Conservation (phyloP, 2,888 invertebrate species). For the Drymonia ruficornis region DNA sequence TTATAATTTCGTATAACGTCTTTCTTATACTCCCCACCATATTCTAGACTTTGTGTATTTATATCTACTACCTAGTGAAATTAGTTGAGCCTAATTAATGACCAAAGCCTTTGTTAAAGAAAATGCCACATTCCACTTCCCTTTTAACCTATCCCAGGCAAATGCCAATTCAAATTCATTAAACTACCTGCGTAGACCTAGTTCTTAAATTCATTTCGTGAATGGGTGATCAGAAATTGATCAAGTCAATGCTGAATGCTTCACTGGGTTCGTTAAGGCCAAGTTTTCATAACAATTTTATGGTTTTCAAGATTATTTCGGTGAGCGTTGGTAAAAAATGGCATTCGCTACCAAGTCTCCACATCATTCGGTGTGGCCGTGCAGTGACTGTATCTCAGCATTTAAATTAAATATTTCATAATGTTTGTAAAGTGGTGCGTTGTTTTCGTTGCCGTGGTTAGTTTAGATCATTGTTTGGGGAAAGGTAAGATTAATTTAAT, state of each 20-base stretch:
- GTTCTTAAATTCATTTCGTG: constrained; percentile 9
- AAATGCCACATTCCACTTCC: too few relatives aligned
- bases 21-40: too few relatives aligned
- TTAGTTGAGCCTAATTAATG: too few relatives aligned
- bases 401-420: constrained; percentile 22
- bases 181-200: constrained; percentile 1
- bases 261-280: constrained; percentile 27
- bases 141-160: too few relatives aligned
- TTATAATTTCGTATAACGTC: too few relatives aligned
- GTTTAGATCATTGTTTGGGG: constrained; percentile 22
- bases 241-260: constrained; percentile 25
- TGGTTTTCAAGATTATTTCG: constrained; percentile 34
- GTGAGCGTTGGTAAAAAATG: constrained; percentile 32
- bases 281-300: constrained; percentile 34
- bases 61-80: too few relatives aligned
- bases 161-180: background rate
- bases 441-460: constrained; percentile 18
- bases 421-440: constrained; percentile 28
- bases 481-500: constrained; percentile 27
- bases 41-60: too few relatives aligned
- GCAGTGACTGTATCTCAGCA: constrained; percentile 17
- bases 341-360: constrained; percentile 40
- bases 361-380: constrained; percentile 25
- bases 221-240: constrained; percentile 23
- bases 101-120: too few relatives aligned